Evolutionary conservation across 2,888 invertebrate species (phyloP), one percentile per base, ranked within the genome.

Genomic region (Syrphus vitripennis): DNA sequence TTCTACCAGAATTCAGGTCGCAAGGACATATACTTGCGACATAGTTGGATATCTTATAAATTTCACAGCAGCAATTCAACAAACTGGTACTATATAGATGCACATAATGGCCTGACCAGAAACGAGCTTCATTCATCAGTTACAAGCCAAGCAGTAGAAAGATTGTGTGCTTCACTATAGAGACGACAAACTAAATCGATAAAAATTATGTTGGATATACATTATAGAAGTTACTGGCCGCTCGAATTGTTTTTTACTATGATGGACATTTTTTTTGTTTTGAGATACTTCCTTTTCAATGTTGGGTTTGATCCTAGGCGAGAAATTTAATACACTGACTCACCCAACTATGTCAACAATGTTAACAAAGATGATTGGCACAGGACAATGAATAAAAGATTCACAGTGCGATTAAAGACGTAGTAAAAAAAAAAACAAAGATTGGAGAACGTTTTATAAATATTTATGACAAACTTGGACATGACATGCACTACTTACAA

Each of bases 121-220:
- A 80, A 76, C 84, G 71, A 55, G 65, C 57, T 84, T 84, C 84
- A 84, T 84, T 84, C 84, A 80, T 76, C 80, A 84, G 80, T 61
- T 50, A 53, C 63, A 75, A 71, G 63, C 59, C n/a, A n/a, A 71
- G 16, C 14, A 21, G 40, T 40, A 69, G 31, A 79, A 24, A 42
- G 40, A 67, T 79, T 63, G 48, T 40, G 48, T 53, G 63, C 53
- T 24, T 12, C 24, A 21, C 61, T 50, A n/a, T n/a, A 19, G 42
- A 61, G 55, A 57, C 16, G 34, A 40, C 37, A 14, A 48, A 21
- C 19, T 57, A 50, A 74, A 61, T 82, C 77, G 57, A 78, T 74
- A 74, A 61, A 65, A 50, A 72, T 78, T 53, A 72, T 53, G 53
- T 55, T 69, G 63, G 19, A 45, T 50, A 19, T 0, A 16, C n/a